These are phyloP conservation scores for Linepithema humile DNA, from an alignment of 1,140 invertebrate species.

Conservation along the genomic window DNA sequence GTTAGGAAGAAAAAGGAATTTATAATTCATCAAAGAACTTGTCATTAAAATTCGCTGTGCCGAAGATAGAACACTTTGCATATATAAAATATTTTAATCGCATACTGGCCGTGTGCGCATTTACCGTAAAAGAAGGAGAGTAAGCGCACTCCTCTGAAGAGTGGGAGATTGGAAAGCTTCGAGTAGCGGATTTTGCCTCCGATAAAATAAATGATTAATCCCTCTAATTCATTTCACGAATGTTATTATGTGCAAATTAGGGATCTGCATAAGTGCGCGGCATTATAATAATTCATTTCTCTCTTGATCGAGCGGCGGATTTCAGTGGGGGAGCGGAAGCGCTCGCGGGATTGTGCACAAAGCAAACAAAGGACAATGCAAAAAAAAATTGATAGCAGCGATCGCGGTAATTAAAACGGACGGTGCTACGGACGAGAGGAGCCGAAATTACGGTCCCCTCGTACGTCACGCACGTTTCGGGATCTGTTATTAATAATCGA, in stretches of 20 bases:
- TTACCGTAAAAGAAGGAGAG: constrained; percentile 5
- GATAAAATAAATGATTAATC: constrained; percentile 36
- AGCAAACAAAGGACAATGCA: background rate
- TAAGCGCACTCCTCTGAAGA: background rate
- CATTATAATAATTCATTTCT: constrained; percentile 35
- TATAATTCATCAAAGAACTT: constrained; percentile 36
- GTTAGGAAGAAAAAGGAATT: constrained; percentile 29
- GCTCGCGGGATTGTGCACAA: background rate
- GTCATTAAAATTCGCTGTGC: constrained; percentile 16
- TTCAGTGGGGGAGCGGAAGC: background rate
- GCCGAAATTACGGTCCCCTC: background rate
- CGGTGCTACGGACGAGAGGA: background rate
- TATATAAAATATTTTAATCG: constrained; percentile 46
- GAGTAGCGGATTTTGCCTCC: constrained; percentile 39
- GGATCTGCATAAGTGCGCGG: constrained; percentile 23
- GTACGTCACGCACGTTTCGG: constrained; percentile 5
- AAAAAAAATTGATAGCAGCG: constrained; percentile 20
- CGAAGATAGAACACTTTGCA: background rate
- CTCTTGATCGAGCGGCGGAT: constrained; percentile 5
- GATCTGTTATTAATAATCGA: constrained; percentile 50
- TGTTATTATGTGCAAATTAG: constrained; percentile 43
- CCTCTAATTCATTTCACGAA: constrained; percentile 15
- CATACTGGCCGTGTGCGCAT: background rate
- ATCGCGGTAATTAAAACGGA: constrained; percentile 36
- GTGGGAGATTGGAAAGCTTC: constrained; percentile 4